A percentile compares a stretch with the other conserved stretches of the same genome.
Conservation (phyloP, 2,797 vertebrate genomes). For the Simalia tracyae region DNA sequence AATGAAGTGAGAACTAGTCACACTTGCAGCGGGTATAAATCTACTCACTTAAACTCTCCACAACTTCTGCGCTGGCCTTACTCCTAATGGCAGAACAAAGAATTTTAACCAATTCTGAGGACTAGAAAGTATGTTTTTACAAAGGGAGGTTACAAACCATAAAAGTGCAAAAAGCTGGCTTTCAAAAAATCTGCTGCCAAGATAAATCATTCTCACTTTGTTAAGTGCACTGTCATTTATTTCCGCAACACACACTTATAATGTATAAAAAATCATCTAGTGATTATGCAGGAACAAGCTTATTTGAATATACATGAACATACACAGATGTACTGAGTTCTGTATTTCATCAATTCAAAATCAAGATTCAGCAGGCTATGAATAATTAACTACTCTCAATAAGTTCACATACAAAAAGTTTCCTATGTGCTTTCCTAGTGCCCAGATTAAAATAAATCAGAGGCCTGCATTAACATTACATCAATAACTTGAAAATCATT, state of each 20-base stretch:
- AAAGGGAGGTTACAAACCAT: background rate
- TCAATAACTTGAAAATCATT: background rate
- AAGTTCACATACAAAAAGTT: background rate
- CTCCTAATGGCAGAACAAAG: constrained; percentile 3
- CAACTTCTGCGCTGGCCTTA: background rate
- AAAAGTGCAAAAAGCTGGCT: constrained; percentile 11
- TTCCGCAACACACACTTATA: background rate
- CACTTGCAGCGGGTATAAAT: constrained; percentile 1
- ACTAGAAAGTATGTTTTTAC: background rate
- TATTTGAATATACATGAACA: background rate
- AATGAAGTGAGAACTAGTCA: constrained; percentile 20
- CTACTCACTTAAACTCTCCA: background rate
- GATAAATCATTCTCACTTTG: background rate
- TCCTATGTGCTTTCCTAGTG: background rate
- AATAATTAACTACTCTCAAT: background rate
- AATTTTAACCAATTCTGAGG: background rate
- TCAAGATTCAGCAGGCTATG: background rate
- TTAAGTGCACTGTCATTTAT: background rate
- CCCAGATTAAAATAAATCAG: background rate
- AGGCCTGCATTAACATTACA: background rate
- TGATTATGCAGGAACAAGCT: background rate
- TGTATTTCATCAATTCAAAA: background rate
- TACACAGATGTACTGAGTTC: background rate
- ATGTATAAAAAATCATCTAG: background rate
- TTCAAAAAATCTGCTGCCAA: constrained; percentile 10